These are phyloP conservation scores for Zaprionus bogoriensis DNA, from an alignment of 2,888 invertebrate species.

Conservation along the genomic window DNA sequence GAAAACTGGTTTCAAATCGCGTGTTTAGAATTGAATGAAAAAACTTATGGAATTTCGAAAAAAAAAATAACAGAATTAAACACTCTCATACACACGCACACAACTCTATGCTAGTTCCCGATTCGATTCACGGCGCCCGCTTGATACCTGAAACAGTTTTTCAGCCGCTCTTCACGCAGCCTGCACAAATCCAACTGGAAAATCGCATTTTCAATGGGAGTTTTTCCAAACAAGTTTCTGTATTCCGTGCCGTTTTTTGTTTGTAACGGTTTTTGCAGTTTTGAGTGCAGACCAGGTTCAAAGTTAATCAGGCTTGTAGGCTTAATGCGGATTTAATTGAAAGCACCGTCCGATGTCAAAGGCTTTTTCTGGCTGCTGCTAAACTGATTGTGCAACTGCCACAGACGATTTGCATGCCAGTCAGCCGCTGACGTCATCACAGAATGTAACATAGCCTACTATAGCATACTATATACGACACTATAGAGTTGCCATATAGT, in stretches of 20 bases:
- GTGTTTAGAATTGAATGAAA: background rate
- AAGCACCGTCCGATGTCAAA: constrained; percentile 37
- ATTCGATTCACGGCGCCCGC: background rate
- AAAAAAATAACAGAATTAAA: too few species aligned
- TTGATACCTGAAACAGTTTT: background rate
- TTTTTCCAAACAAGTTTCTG: background rate
- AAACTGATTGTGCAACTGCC: constrained; percentile 13
- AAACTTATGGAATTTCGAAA: background rate
- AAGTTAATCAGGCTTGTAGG: constrained; percentile 38
- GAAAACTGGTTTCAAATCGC: background rate
- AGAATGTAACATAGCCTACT: constrained; percentile 1
- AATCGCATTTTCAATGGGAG: constrained; percentile 16
- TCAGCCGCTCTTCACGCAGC: constrained; percentile 15
- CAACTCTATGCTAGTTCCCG: background rate
- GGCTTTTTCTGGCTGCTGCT: constrained; percentile 15
- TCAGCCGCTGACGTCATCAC: background rate
- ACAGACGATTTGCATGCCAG: constrained; percentile 7
- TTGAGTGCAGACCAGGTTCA: constrained; percentile 6
- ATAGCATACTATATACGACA: constrained; percentile 18
- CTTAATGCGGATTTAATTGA: constrained; percentile 43
- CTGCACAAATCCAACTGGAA: constrained; percentile 35
- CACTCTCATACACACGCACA: background rate
- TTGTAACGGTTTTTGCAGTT: background rate
- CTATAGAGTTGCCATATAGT: too few species aligned
- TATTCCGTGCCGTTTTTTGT: too few species aligned